These are phyloP conservation scores for Danio choprae DNA, from an alignment of 2,797 vertebrate genomes.

Conservation along the genomic window DNA sequence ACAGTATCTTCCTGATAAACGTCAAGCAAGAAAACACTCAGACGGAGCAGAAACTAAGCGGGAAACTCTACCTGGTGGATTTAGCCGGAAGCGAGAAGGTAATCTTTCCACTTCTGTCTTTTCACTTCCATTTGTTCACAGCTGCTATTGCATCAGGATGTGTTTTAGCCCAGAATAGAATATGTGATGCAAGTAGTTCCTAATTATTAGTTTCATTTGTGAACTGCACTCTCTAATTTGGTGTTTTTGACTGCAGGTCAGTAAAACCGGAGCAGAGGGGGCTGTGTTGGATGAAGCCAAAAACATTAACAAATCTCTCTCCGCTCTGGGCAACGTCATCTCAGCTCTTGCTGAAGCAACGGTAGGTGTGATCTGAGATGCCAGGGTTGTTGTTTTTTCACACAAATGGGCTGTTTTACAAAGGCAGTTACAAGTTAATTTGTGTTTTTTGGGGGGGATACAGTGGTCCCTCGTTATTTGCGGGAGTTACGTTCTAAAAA, in stretches of 20 bases:
- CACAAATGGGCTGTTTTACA: too few species aligned
- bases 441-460: too few species aligned
- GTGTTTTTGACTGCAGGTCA: conserved; percentile 81
- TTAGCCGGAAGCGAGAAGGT: conserved; percentile 88
- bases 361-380: conserved; percentile 76
- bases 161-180: conserved; percentile 76
- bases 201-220: conserved; percentile 82
- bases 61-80: conserved; percentile 88
- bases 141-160: not conserved
- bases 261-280: conserved; percentile 97
- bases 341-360: conserved; percentile 96
- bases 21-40: conserved; percentile 95
- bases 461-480: too few species aligned
- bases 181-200: conserved; percentile 85
- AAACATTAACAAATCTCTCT: conserved; percentile 99
- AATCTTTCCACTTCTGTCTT: conserved; percentile 2
- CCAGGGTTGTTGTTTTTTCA: too few species aligned
- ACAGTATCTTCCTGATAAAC: conserved; percentile 98
- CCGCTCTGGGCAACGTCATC: conserved; percentile 96
- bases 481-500: too few species aligned
- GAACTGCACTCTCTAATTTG: conserved; percentile 72
- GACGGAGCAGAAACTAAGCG: conserved; percentile 86
- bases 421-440: too few species aligned
- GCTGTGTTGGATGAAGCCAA: conserved; percentile 97
- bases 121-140: not conserved